Conservation (phyloP, 1,140 invertebrate species). For the Delia radicum region DNA sequence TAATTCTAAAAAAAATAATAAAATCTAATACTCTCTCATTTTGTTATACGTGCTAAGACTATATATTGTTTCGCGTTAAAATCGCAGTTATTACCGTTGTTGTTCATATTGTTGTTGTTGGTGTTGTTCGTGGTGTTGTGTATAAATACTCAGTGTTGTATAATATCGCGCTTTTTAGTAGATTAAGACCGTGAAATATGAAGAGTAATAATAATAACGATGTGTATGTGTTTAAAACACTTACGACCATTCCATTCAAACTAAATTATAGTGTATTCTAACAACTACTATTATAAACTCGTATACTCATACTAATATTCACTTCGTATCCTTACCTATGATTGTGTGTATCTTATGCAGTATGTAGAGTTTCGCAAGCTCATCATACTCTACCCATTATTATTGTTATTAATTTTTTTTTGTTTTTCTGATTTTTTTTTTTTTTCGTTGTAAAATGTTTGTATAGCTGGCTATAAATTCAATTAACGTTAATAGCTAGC, state of each 20-base stretch:
- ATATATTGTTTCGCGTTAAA: background rate
- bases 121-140: background rate
- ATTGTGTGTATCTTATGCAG: no score
- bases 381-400: background rate
- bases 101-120: background rate
- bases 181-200: slow-evolving; percentile 13
- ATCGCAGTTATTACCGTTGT: background rate
- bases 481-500: slow-evolving; percentile 16
- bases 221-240: background rate
- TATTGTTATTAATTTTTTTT: background rate
- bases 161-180: background rate
- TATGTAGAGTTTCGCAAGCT: no score
- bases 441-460: background rate
- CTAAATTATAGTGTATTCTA: background rate
- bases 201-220: slow-evolving; percentile 1
- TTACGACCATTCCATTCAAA: background rate
- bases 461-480: slow-evolving; percentile 10
- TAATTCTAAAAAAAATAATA: background rate
- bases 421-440: background rate
- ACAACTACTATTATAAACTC: background rate
- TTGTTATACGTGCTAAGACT: background rate
- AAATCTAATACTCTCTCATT: slow-evolving; percentile 7
- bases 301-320: background rate
- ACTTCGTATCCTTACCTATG: background rate
- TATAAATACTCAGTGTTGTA: background rate